Percentiles rank a stretch among this genome's conserved stretches.
Evolutionary conservation across 2,888 invertebrate genomes (phyloP).

Genomic region (Neoscelio sp.): DNA sequence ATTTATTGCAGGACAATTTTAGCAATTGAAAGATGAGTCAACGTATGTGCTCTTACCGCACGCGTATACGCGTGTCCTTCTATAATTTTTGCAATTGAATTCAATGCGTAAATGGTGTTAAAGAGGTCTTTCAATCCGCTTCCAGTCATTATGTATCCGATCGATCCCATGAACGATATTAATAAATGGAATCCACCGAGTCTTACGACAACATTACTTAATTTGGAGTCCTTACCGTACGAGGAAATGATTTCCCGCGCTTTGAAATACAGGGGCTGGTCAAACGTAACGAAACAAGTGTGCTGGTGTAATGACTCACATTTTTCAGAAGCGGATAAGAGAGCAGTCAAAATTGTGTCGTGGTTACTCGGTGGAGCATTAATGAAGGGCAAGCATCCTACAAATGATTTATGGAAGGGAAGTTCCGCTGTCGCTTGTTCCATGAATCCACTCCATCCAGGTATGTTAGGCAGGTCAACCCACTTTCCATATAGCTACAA

Average conservation of each 20-base stretch:
- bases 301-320: slow-evolving; percentile 36
- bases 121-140: slow-evolving; percentile 68
- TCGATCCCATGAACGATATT: slow-evolving; percentile 65
- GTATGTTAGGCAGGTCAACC: slow-evolving; percentile 67
- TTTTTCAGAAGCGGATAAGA: slow-evolving; percentile 44
- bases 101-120: slow-evolving; percentile 59
- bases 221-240: slow-evolving; percentile 24
- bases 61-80: slow-evolving; percentile 63
- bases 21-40: too few species aligned
- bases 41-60: slow-evolving; percentile 65
- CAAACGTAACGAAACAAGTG: slow-evolving; percentile 56
- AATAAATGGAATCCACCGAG: slow-evolving; percentile 72
- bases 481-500: slow-evolving; percentile 21
- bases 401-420: slow-evolving; percentile 65
- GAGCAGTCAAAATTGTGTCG: slow-evolving; percentile 57
- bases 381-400: slow-evolving; percentile 59
- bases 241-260: slow-evolving; percentile 44
- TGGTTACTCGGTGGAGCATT: slow-evolving; percentile 58
- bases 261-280: slow-evolving; percentile 66
- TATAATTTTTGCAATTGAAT: slow-evolving; percentile 67
- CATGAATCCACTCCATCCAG: slow-evolving; percentile 78
- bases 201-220: slow-evolving; percentile 60
- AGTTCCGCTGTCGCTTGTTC: slow-evolving; percentile 70
- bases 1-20: slow-evolving; percentile 46
- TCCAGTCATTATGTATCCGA: slow-evolving; percentile 69